phyloP scores from a whole-genome alignment of 2,888 invertebrate genomes.

The Troglohyphantes excavatus region DNA sequence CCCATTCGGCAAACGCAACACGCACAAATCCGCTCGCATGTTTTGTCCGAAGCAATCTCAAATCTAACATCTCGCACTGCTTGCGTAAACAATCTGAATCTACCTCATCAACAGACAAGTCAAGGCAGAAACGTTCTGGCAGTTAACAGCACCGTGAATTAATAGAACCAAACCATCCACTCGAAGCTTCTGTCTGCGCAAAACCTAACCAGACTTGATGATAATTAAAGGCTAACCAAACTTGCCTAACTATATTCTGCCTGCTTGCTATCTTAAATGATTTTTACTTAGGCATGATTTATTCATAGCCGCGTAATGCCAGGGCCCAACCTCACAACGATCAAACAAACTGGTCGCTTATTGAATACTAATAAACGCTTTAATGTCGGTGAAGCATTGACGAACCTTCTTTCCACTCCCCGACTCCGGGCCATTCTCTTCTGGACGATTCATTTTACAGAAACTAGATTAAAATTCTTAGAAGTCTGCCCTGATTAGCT shows the following conservation, averaged over 20 bases:
- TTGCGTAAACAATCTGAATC: too few species aligned
- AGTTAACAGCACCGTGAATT: neutral
- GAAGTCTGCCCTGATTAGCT: slow-evolving; percentile 25
- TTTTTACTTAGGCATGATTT: slow-evolving; percentile 48
- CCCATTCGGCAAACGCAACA: too few species aligned
- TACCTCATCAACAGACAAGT: neutral
- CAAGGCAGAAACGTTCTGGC: neutral
- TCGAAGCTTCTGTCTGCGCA: neutral
- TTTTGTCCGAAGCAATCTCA: too few species aligned
- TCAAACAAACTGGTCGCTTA: slow-evolving; percentile 47
- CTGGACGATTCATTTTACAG: neutral
- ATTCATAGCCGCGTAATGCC: slow-evolving; percentile 55
- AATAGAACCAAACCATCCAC: neutral
- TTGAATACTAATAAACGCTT: slow-evolving; percentile 62
- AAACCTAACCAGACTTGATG: slow-evolving; percentile 7
- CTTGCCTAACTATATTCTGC: neutral
- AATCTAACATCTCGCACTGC: too few species aligned
- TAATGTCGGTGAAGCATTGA: slow-evolving; percentile 9
- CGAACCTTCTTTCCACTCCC: slow-evolving; percentile 17
- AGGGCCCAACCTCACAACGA: slow-evolving; percentile 38
- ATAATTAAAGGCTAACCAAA: slow-evolving; percentile 18
- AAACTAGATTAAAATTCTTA: slow-evolving; percentile 21
- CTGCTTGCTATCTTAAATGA: slow-evolving; percentile 4
- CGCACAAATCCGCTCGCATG: too few species aligned
- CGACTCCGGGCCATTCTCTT: neutral